Evolutionary conservation across 64 coral and sea anemone species (phyloP), one percentile per base, ranked within the genome.

Genomic region (Montipora cactus): DNA sequence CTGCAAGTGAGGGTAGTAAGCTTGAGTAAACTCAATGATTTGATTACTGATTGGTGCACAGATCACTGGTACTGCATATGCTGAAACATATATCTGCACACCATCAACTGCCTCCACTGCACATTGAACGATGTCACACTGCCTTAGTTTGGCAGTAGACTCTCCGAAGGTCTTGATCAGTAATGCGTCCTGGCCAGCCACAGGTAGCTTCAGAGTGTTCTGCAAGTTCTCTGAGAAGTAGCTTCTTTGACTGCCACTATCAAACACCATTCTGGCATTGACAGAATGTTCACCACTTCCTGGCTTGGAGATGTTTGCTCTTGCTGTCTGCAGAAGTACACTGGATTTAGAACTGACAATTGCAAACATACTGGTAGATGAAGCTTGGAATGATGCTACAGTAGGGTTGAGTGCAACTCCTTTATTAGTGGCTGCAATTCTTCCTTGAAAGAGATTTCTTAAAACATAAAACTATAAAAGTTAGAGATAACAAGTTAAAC

Each of bases 21-120:
- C 10, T 57, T 57, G 53, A 57, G 53, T 57, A 11, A 57, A 57
- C 53, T 57, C 83, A 71, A 8, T 87, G 4, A 61, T 20, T 49
- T 87, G 62, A 72, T 73, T 62, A 72, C 83, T 87, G 44, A 87
- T 49, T 87, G 83, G 28, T 0, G 83, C 10, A 87, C 83, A 74
- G 19, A 71, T 87, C 2, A 71, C n/a, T 47, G 67, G 66, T 3
- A 87, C 83, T 28, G 74, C 47, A 57, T 57, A 72, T 8, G 14
- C 46, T 8, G 66, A 44, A 73, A 87, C 83, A 74, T 87, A 18
- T 14, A 87, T 73, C 67, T 18, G 4, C 67, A 72, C 74, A 16
- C 70, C 70, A 72, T 51, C 83, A 20, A 47, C 16, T 9, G 83
- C 16, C 66, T 49, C 48, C 28, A 87, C 83, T 72, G 67, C 83